phyloP scores from a whole-genome alignment of 2,797 vertebrate genomes.

The Scyliorhinus canicula region DNA sequence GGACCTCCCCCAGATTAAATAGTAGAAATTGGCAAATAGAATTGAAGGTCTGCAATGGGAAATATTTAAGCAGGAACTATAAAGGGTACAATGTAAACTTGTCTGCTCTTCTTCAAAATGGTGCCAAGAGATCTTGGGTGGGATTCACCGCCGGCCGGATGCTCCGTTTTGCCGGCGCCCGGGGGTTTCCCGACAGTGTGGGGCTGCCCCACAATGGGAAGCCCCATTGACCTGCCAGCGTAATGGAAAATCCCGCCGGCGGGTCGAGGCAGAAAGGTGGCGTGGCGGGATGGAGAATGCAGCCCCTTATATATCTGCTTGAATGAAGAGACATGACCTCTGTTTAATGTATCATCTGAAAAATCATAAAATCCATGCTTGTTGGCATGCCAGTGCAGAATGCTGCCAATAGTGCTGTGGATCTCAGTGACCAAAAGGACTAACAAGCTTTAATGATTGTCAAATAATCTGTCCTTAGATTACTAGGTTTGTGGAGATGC shows the following conservation, averaged over 20 bases:
- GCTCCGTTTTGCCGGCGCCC: too few species aligned
- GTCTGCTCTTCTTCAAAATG: neutral
- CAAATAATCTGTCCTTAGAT: neutral
- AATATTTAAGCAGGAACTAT: too few species aligned
- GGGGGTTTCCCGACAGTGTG: too few species aligned
- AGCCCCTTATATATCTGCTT: neutral
- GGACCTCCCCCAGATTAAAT: neutral
- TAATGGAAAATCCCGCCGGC: too few species aligned
- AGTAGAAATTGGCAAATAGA: too few species aligned
- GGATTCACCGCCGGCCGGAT: too few species aligned
- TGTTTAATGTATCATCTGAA: neutral
- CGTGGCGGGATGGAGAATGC: too few species aligned
- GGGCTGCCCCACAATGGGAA: too few species aligned
- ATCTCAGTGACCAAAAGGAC: neutral
- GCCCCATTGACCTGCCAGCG: too few species aligned
- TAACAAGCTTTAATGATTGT: neutral
- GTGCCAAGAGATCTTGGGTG: neutral
- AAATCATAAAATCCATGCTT: neutral
- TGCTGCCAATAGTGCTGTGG: neutral
- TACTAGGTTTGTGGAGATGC: too few species aligned
- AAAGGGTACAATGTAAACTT: neutral
- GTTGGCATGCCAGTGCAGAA: neutral
- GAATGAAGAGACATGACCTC: neutral
- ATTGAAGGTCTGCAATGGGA: too few species aligned
- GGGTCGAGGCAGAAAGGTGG: too few species aligned